phyloP scores from a whole-genome alignment of 2,797 vertebrate genomes.

The Epinephelus malabaricus region DNA sequence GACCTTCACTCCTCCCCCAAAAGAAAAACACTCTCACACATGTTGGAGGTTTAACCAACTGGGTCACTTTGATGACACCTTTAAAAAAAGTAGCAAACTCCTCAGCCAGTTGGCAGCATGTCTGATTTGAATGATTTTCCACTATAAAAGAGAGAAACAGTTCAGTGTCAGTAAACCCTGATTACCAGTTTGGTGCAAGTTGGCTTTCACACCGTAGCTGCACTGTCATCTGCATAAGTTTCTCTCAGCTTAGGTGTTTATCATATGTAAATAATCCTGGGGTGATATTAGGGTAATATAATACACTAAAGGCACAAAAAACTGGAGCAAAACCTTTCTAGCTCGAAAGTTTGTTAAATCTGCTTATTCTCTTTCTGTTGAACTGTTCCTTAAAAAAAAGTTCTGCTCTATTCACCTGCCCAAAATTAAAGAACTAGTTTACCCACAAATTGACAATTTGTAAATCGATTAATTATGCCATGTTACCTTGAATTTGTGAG shows the following conservation, averaged over 20 bases:
- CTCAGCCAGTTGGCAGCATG: conserved; percentile 65
- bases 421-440: no score
- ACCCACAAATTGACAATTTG: no score
- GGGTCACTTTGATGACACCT: conserved; percentile 80
- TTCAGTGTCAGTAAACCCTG: conserved; percentile 35
- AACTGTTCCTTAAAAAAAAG: background rate
- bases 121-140: conserved; percentile 67
- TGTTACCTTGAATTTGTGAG: no score
- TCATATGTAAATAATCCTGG: conserved; percentile 34
- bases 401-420: background rate
- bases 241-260: conserved; percentile 19
- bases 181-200: conserved; percentile 49
- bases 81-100: conserved; percentile 64
- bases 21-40: conserved; percentile 87
- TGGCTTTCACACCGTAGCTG: conserved; percentile 41
- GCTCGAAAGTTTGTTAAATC: background rate
- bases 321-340: conserved; percentile 2
- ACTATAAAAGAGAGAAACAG: conserved; percentile 38
- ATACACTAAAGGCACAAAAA: conserved; percentile 11
- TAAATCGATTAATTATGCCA: no score
- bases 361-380: background rate
- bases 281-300: conserved; percentile 15
- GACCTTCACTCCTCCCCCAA: conserved; percentile 75
- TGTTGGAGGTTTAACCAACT: conserved; percentile 84
- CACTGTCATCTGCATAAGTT: background rate